phyloP scores from a whole-genome alignment of 2,888 invertebrate genomes.

The Volucella inflata region DNA sequence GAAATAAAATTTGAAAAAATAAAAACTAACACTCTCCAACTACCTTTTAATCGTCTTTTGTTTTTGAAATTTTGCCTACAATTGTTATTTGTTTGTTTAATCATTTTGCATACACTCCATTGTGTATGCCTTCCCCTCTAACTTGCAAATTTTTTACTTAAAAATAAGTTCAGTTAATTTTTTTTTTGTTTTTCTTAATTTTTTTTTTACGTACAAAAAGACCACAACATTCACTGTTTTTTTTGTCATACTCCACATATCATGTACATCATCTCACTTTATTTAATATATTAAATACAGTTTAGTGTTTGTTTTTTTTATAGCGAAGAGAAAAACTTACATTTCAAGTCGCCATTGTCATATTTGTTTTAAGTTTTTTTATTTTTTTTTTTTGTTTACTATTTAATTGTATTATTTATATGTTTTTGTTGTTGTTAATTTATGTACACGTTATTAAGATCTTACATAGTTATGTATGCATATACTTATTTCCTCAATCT shows the following conservation, averaged over 20 bases:
- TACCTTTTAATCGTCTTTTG: conserved; percentile 27
- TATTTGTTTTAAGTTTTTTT: conserved; percentile 53
- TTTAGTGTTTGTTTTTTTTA: conserved; percentile 50
- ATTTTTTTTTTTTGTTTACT: conserved; percentile 44
- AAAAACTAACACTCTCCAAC: conserved; percentile 11
- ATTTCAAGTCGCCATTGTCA: conserved; percentile 67
- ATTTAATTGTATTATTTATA: conserved; percentile 59
- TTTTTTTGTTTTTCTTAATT: conserved; percentile 24
- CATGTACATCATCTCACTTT: conserved; percentile 73
- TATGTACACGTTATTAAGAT: conserved; percentile 71
- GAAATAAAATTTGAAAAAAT: conserved; percentile 12
- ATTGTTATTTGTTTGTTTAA: conserved; percentile 17
- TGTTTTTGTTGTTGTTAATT: conserved; percentile 30
- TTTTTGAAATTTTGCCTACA: conserved; percentile 48
- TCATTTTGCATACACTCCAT: conserved; percentile 17
- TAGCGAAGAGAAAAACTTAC: conserved; percentile 56
- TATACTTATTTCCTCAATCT: conserved; percentile 65
- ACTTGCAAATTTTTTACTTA: conserved; percentile 68
- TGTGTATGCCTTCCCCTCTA: conserved; percentile 32
- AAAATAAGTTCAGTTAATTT: conserved; percentile 59
- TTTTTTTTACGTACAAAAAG: conserved; percentile 75
- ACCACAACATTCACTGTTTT: conserved; percentile 74
- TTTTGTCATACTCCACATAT: conserved; percentile 74
- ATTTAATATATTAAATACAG: conserved; percentile 69
- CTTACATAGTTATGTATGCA: conserved; percentile 47